A percentile compares a stretch with the other conserved stretches of the same genome.
phyloP scores from a whole-genome alignment of 2,888 invertebrate genomes.

The Diachrysia chrysitis region DNA sequence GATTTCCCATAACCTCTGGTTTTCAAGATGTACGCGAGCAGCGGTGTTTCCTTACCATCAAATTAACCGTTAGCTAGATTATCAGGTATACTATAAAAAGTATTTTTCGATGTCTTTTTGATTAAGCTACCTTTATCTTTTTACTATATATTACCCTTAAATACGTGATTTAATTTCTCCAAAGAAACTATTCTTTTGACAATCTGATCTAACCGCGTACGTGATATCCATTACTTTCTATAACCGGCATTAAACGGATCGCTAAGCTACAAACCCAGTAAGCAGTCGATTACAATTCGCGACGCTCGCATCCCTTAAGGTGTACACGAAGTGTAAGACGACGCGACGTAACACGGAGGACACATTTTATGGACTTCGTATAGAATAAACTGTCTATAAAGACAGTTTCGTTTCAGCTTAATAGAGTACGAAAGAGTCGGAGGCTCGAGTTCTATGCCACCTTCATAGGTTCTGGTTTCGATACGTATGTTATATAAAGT shows the following conservation, averaged over 20 bases:
- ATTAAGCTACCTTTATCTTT: background rate
- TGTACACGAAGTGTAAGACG: constrained; percentile 31
- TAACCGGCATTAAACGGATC: constrained; percentile 36
- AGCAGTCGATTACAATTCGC: constrained; percentile 64
- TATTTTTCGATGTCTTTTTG: background rate
- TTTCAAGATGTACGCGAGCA: too few species aligned
- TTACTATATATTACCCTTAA: background rate
- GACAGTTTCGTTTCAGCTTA: background rate
- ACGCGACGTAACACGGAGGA: constrained; percentile 20
- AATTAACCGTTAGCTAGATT: too few species aligned
- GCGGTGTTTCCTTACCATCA: too few species aligned
- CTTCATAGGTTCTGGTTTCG: background rate
- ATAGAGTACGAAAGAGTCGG: background rate
- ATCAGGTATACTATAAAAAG: background rate
- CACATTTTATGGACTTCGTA: constrained; percentile 15
- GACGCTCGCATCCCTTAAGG: constrained; percentile 41
- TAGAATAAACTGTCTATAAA: background rate
- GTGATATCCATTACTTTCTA: constrained; percentile 52
- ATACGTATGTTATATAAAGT: too few species aligned
- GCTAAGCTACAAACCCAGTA: constrained; percentile 52
- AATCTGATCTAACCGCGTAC: constrained; percentile 38
- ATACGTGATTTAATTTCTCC: constrained; percentile 3
- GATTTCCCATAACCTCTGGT: too few species aligned
- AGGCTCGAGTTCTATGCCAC: background rate
- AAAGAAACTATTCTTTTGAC: background rate